A percentile compares a stretch with the other conserved stretches of the same genome.
These are phyloP conservation scores for Mythimna lalbum DNA, from an alignment of 2,888 invertebrate genomes.

Conservation along the genomic window DNA sequence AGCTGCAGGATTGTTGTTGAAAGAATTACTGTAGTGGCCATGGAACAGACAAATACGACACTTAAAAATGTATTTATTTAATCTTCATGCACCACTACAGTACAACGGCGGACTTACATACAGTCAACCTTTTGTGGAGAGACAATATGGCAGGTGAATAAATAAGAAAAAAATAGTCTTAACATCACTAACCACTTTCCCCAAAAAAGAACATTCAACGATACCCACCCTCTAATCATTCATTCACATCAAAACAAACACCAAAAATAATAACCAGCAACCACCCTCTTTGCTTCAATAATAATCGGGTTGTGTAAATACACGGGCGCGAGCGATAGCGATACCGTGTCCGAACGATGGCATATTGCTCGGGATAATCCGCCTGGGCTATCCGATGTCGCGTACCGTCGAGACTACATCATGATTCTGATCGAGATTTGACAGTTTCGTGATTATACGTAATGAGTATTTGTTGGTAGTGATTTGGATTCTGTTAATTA, in stretches of 20 bases:
- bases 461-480: constrained; percentile 40
- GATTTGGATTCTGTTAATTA: background rate
- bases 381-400: constrained; percentile 68
- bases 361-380: constrained; percentile 79
- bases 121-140: no score
- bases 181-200: background rate
- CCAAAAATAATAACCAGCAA: constrained; percentile 48
- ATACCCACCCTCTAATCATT: constrained; percentile 4
- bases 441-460: constrained; percentile 51
- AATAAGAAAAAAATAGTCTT: no score
- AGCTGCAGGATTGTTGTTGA: no score
- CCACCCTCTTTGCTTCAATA: constrained; percentile 47
- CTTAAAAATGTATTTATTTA: no score
- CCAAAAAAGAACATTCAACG: constrained; percentile 3
- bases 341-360: constrained; percentile 76
- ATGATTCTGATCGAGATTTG: constrained; percentile 55
- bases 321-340: constrained; percentile 70
- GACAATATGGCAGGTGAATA: no score
- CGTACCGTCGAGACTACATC: constrained; percentile 70
- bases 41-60: no score
- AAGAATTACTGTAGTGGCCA: no score
- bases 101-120: no score
- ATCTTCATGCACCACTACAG: no score
- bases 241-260: constrained; percentile 40
- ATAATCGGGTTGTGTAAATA: constrained; percentile 72